Base-by-base conservation (phyloP, 2,888 invertebrate genomes). In the Elmis aenea region DNA sequence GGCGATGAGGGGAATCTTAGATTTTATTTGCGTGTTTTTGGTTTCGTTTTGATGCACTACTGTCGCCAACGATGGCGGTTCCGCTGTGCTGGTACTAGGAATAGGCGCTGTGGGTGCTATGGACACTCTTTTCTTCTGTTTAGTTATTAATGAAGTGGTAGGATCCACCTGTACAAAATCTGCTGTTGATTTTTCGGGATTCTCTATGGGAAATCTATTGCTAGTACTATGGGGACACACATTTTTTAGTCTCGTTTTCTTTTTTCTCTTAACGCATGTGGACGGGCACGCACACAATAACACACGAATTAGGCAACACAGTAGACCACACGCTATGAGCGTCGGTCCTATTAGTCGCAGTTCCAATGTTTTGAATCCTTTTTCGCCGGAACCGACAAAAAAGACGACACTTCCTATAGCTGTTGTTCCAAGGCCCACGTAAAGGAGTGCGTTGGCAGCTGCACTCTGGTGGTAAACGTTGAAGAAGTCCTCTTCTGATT, bases 361-460 rank as follows among this genome's bases (percentile, higher is more conserved):
- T 63, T 88, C 89, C 48, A 85, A 79, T 49, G 90, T 89, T 70
- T 81, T 87, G 78, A 84, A 89, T 70, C 81, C 77, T 71, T 89
- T 88, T 72, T 90, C 90, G 59, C 90, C 90, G 49, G 89, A 87
- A 54, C 89, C 90, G 50, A 90, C 89, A 72, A 90, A 89, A 64
- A 87, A 86, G 57, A 90, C 86, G 55, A 90, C 85, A 58, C 88
- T 79, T 36, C 90, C 91, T 52, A 90, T 73, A 13, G 89, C 85
- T 42, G 88, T 81, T 13, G 83, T 85, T 51, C 83, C 86, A 51
- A 91, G 76, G 34, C 90, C 90, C 30, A 89, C 85, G 69, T 90
- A 90, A 35, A 91, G 77, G 48, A 90, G 77, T 46, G 87, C 82
- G 65, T 83, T 83, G 50, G 88, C 88, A 46, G 87, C 86, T 30